Evolutionary conservation across 2,888 invertebrate species (phyloP).

Genomic region (Cloeon dipterum): DNA sequence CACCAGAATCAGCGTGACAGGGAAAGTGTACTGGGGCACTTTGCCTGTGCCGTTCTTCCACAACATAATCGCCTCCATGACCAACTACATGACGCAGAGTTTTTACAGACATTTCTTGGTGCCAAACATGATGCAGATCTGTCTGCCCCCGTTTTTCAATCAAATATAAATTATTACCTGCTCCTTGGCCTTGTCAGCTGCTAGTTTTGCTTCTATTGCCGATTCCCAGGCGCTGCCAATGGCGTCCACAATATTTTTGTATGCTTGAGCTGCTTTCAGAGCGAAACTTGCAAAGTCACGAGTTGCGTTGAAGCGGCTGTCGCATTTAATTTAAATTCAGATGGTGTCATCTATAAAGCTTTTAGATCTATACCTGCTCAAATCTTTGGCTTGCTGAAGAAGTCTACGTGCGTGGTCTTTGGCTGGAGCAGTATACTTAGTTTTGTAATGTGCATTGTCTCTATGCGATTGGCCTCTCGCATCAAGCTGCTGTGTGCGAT

Average conservation of each 20-base stretch:
- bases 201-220: conserved; percentile 31
- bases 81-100: neutral
- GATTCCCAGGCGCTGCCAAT: conserved; percentile 39
- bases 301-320: conserved; percentile 37
- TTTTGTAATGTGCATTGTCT: too few relatives aligned
- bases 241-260: conserved; percentile 49
- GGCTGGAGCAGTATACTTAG: too few relatives aligned
- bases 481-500: too few relatives aligned
- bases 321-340: conserved; percentile 9
- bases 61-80: neutral
- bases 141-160: neutral
- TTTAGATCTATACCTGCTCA: too few relatives aligned
- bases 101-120: neutral
- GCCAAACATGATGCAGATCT: neutral
- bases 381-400: too few relatives aligned
- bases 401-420: too few relatives aligned
- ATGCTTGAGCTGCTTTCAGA: conserved; percentile 35
- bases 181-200: conserved; percentile 21
- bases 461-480: too few relatives aligned
- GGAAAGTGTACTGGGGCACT: neutral
- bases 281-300: conserved; percentile 34
- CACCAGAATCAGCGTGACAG: neutral
- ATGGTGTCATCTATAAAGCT: too few relatives aligned
- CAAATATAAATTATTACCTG: conserved; percentile 12
- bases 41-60: neutral